A percentile compares a stretch with the other conserved stretches of the same genome.
Evolutionary conservation across 2,113 vertebrate species (phyloP).

Genomic region (Tursiops truncatus): DNA sequence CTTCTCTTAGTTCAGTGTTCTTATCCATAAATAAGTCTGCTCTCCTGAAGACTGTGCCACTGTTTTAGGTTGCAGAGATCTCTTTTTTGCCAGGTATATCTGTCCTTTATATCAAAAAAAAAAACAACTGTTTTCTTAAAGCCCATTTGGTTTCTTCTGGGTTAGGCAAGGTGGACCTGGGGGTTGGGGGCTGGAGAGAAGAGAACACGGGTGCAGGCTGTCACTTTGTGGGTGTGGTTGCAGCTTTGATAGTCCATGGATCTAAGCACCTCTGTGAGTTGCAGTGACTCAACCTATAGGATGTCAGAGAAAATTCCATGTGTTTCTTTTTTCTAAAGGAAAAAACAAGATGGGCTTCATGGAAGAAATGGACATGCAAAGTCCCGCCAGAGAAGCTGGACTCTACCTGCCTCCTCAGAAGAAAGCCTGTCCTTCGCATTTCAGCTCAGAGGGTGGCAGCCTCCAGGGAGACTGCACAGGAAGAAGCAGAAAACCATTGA

Average conservation of each 20-base stretch:
- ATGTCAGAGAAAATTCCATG: not conserved
- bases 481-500: not conserved
- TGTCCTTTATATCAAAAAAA: not conserved
- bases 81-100: not conserved
- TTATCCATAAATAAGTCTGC: not conserved
- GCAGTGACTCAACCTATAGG: not conserved
- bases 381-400: not conserved
- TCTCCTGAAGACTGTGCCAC: not conserved
- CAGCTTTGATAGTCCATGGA: no score
- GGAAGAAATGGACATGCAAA: not conserved
- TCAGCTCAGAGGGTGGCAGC: not conserved
- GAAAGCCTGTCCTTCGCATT: slow-evolving; percentile 4
- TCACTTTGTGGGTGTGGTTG: not conserved
- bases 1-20: not conserved
- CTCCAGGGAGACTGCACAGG: not conserved
- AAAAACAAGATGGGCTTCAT: not conserved
- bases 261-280: not conserved
- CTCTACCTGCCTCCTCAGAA: not conserved
- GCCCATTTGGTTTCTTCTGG: not conserved
- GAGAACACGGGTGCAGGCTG: not conserved
- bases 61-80: not conserved
- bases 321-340: slow-evolving; percentile 51
- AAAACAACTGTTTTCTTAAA: not conserved
- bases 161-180: not conserved
- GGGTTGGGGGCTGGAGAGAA: not conserved